phyloP scores from a whole-genome alignment of 2,113 vertebrate genomes.

The Tragelaphus scriptus region DNA sequence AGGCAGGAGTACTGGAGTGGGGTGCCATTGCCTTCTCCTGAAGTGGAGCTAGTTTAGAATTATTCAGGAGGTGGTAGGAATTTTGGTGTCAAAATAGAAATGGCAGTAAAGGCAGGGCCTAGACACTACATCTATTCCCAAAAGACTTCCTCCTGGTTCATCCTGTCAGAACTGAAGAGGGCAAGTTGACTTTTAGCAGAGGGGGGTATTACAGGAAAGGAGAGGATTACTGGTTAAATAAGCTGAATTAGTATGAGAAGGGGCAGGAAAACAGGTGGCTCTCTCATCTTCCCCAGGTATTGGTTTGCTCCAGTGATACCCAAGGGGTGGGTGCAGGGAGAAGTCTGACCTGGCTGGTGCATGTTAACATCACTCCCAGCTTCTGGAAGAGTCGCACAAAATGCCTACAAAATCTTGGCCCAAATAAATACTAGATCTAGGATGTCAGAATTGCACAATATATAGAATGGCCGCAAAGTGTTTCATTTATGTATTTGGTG shows the following conservation, averaged over 20 bases:
- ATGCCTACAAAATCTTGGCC: background rate
- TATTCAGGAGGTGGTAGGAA: background rate
- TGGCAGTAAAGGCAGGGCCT: background rate
- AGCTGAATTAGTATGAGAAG: background rate
- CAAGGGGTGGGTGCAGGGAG: background rate
- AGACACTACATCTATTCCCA: background rate
- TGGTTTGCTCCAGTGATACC: background rate
- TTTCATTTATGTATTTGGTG: background rate
- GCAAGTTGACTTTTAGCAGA: background rate
- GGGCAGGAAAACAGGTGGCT: background rate
- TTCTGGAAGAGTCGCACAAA: background rate
- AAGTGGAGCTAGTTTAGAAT: background rate
- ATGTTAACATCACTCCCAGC: no score
- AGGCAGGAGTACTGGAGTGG: no score
- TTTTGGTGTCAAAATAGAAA: background rate
- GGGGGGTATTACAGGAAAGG: rapidly evolving
- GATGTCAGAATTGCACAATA: background rate
- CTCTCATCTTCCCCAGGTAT: background rate
- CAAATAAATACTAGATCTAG: background rate
- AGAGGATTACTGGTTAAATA: background rate
- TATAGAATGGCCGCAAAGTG: background rate
- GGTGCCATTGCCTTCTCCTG: no score
- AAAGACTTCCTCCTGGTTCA: background rate
- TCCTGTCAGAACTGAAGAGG: background rate
- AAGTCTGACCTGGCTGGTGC: background rate